phyloP scores from a whole-genome alignment of 2,113 vertebrate species.

The Eupsittula cactorum region DNA sequence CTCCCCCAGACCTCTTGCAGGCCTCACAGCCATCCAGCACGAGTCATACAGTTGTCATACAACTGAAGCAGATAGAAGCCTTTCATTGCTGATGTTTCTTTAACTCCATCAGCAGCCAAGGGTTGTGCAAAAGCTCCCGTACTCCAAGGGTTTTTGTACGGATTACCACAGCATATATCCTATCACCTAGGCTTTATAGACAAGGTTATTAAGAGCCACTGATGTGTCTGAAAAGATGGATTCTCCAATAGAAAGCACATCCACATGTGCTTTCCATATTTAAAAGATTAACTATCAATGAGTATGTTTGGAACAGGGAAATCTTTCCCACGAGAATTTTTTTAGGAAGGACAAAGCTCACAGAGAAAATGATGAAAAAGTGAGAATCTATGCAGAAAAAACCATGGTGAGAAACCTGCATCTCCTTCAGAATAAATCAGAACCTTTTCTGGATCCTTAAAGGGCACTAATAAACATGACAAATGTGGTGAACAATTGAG shows the following conservation, averaged over 20 bases:
- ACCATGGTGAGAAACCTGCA: background rate
- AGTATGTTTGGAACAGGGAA: background rate
- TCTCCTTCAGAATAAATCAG: background rate
- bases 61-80: background rate
- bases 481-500: background rate
- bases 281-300: background rate
- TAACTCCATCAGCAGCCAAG: background rate
- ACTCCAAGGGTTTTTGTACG: background rate
- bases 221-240: background rate
- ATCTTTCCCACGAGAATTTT: background rate
- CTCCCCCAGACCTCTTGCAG: background rate
- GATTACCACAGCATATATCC: background rate
- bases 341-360: background rate
- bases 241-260: background rate
- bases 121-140: background rate
- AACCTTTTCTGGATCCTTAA: background rate
- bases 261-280: background rate
- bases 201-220: background rate
- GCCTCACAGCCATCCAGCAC: rapidly evolving
- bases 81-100: background rate
- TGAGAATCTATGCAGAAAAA: background rate
- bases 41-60: background rate
- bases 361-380: background rate
- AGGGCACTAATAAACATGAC: background rate
- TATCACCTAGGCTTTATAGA: background rate